These are phyloP conservation scores for Diploptera punctata DNA, from an alignment of 2,888 invertebrate genomes.

Conservation along the genomic window DNA sequence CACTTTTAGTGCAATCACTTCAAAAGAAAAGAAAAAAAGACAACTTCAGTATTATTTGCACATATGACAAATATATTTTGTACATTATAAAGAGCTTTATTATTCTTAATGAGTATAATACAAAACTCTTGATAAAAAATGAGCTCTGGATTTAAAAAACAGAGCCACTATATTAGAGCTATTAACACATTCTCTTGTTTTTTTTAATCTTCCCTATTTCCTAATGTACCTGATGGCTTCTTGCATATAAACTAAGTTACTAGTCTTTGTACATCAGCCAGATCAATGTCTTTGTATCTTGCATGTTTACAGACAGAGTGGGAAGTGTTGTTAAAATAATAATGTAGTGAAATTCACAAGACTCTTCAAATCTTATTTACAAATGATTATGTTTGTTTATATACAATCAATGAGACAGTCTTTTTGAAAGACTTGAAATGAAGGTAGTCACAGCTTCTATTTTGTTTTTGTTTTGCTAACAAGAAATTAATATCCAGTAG, in stretches of 20 bases:
- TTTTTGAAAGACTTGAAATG: constrained; percentile 18
- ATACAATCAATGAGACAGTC: constrained; percentile 11
- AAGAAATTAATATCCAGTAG: constrained; percentile 4
- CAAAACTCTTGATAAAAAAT: constrained; percentile 28
- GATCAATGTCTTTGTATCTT: neutral
- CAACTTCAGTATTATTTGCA: neutral
- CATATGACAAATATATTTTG: constrained; percentile 20
- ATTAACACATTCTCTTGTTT: neutral
- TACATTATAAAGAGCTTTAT: constrained; percentile 17
- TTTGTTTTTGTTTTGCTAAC: neutral
- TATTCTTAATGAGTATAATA: constrained; percentile 14
- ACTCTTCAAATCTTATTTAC: constrained; percentile 12
- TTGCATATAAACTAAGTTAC: no score
- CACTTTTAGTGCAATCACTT: constrained; percentile 2
- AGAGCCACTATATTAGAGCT: neutral
- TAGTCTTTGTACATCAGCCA: constrained; percentile 11
- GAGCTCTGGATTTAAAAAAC: constrained; percentile 13
- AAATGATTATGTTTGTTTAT: neutral
- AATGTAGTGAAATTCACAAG: neutral
- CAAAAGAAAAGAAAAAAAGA: neutral
- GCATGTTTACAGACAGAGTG: neutral
- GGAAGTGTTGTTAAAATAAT: neutral
- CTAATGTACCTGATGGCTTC: no score
- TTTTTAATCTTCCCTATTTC: no score
- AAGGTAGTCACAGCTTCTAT: neutral